phyloP scores from a whole-genome alignment of 2,888 invertebrate genomes.

The Ethmia dodecea region DNA sequence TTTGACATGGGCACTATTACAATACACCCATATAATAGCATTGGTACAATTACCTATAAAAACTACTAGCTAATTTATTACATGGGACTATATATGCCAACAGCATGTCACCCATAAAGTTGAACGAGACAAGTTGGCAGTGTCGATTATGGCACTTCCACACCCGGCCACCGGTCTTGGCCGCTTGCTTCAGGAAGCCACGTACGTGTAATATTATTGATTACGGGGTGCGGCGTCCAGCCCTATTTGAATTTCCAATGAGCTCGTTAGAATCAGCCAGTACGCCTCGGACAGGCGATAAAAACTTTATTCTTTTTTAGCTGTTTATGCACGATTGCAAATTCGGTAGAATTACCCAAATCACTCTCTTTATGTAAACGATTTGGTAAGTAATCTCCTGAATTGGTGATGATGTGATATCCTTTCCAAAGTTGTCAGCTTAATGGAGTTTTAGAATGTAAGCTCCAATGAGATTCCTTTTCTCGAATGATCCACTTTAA shows the following conservation, averaged over 20 bases:
- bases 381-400: conserved; percentile 23
- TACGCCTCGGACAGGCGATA: conserved; percentile 51
- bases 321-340: conserved; percentile 49
- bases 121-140: conserved; percentile 2
- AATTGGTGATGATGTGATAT: conserved; percentile 10
- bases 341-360: conserved; percentile 42
- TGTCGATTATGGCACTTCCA: conserved; percentile 16
- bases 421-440: conserved; percentile 4
- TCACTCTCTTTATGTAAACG: conserved; percentile 36
- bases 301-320: conserved; percentile 59
- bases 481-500: no score
- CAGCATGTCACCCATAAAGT: conserved; percentile 5
- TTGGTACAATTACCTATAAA: no score
- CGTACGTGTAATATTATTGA: conserved; percentile 77
- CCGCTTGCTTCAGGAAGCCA: conserved; percentile 53
- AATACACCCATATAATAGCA: no score
- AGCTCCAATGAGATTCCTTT: no score
- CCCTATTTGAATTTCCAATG: conserved; percentile 75
- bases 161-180: conserved; percentile 3
- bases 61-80: no score
- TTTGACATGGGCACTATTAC: no score
- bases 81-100: no score
- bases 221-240: conserved; percentile 65
- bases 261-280: conserved; percentile 69
- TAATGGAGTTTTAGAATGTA: no score